Conservation (phyloP, 1,140 invertebrate species). For the Hermatobates lingyangjiaoensis region DNA sequence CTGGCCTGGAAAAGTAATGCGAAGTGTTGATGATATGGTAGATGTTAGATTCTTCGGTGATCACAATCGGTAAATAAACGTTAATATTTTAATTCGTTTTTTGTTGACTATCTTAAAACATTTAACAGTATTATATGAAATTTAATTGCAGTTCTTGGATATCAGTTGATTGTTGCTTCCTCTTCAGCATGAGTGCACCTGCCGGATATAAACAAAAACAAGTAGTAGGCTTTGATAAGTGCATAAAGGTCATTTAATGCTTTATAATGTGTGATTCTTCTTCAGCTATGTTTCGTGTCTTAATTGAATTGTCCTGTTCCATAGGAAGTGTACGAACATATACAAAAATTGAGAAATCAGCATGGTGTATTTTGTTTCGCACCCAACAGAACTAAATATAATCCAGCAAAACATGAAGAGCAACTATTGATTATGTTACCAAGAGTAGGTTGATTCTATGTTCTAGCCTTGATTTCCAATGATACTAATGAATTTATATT, state of each 20-base stretch:
- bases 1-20: constrained; percentile 85
- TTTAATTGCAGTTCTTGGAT: constrained; percentile 1
- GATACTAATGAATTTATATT: too few relatives aligned
- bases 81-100: not conserved
- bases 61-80: constrained; percentile 57
- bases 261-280: too few relatives aligned
- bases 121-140: too few relatives aligned
- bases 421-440: not conserved
- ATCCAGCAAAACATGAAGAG: not conserved
- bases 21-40: constrained; percentile 45
- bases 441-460: too few relatives aligned
- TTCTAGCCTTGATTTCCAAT: too few relatives aligned
- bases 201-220: not conserved
- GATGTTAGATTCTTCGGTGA: constrained; percentile 88
- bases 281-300: too few relatives aligned
- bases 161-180: not conserved
- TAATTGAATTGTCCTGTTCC: too few relatives aligned
- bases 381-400: not conserved
- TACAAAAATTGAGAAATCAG: not conserved
- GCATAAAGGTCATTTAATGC: constrained; percentile 1
- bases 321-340: not conserved
- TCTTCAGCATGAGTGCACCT: constrained; percentile 3
- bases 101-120: not conserved
- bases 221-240: not conserved
- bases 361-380: not conserved